Base-by-base conservation (phyloP, 1,140 invertebrate species). In the Uloborus diversus region DNA sequence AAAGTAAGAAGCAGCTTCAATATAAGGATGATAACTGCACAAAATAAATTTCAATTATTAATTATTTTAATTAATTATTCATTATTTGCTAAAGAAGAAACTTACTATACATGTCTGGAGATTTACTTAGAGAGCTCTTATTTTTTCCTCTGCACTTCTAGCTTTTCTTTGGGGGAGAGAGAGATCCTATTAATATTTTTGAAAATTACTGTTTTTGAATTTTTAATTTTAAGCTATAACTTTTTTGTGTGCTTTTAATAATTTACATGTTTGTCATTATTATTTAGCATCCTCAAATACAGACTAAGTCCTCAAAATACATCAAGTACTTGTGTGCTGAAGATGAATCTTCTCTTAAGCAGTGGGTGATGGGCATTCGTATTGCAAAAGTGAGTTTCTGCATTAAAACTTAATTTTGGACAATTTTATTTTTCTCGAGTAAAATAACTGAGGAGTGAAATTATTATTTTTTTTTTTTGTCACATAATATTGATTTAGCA, bases 261-360 rank as follows among this genome's bases (percentile, higher is more conserved):
- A n/a, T 28, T 78, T 20, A 64, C 35, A 4, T 65, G 3, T 17
- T n/a, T 49, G 1, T n/a, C 59, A 30, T 80, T 28, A 30, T 42
- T 70, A 85, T 84, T 56, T 82, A 88, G 87, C 96, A 98, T 85
- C 96, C 96, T 0, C 90, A 94, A 80, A 90, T 99, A 4, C 97
- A 96, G 87, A 90, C 90, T 64, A 94, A 94, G 84, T 92, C 91
- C 3, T 94, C 94, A 3, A 98, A 98, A 85, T 97, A 95, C 84
- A 97, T 99, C 51, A 97, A 98, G 86, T 99, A 98, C 86, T 90
- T 99, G 23, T 99, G 97, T 85, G 95, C 96, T 27, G 97, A 99
- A 84, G 96, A 98, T 86, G 90, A 92, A 66, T 87, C 88, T 4
- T 92, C 93, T 0, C 86, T 98, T 80, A 92, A 96, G 64, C 91